These are phyloP conservation scores for Reticulitermes lucifugus DNA, from an alignment of 2,888 invertebrate species.

Conservation along the genomic window DNA sequence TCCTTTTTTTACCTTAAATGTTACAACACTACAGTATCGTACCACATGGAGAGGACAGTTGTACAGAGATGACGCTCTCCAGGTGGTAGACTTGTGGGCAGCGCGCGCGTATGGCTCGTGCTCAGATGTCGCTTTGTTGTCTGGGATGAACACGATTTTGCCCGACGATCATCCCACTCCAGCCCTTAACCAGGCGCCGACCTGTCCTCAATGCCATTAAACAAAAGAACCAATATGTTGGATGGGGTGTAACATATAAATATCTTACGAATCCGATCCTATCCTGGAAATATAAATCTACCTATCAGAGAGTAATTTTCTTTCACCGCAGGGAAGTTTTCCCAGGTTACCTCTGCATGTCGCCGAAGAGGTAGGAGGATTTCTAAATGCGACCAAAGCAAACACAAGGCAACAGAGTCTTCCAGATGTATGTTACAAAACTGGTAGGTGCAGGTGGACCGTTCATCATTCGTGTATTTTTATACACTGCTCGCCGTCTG, in stretches of 20 bases:
- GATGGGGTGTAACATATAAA: not conserved
- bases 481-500: not conserved
- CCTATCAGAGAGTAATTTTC: constrained; percentile 11
- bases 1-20: not conserved
- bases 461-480: constrained; percentile 10
- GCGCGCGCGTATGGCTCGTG: constrained; percentile 18
- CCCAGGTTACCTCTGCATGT: constrained; percentile 8
- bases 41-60: not conserved
- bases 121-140: constrained; percentile 27
- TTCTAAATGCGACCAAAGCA: not conserved
- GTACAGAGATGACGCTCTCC: not conserved
- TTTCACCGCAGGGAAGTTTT: constrained; percentile 16
- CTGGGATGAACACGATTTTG: not conserved
- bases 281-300: constrained; percentile 26
- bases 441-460: not conserved
- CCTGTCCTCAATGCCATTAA: constrained; percentile 17
- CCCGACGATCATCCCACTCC: not conserved
- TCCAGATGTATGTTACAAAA: constrained; percentile 12
- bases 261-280: not conserved
- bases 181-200: not conserved
- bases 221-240: not conserved
- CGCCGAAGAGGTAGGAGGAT: not conserved
- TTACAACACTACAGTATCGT: not conserved
- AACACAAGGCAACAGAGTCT: not conserved
- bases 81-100: not conserved